Conservation (phyloP, 35 echinoderm and acorn worm species). For the Apostichopus japonicus region DNA sequence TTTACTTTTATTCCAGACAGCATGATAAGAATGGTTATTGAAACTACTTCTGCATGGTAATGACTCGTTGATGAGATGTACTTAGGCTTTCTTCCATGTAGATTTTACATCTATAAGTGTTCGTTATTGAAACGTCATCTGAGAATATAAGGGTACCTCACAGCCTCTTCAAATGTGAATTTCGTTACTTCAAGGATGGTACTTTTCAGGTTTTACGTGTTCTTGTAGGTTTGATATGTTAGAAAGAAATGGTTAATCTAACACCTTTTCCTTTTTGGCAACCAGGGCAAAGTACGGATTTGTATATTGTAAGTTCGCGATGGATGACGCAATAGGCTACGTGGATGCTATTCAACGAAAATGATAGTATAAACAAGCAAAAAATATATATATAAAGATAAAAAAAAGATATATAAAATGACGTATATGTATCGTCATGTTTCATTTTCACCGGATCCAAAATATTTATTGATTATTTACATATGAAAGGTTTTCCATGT, state of each 20-base stretch:
- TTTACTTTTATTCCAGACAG: neutral
- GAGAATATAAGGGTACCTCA: neutral
- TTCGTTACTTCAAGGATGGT: neutral
- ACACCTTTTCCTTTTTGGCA: neutral
- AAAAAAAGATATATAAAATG: too few species aligned
- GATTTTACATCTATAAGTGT: neutral
- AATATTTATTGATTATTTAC: too few species aligned
- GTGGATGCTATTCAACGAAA: too few species aligned
- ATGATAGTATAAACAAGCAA: too few species aligned
- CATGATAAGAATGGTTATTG: neutral
- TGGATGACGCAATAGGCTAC: too few species aligned
- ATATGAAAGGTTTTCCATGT: too few species aligned
- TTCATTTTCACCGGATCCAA: too few species aligned
- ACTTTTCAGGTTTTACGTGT: neutral
- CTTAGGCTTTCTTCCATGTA: neutral
- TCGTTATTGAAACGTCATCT: neutral
- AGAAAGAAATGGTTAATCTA: neutral
- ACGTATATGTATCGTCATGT: too few species aligned
- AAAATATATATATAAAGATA: too few species aligned
- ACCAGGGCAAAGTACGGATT: too few species aligned
- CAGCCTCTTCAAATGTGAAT: neutral
- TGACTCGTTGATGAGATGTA: conserved; percentile 10
- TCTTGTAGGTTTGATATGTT: neutral
- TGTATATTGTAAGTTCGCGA: too few species aligned
- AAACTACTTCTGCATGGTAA: conserved; percentile 21